A percentile compares a stretch with the other conserved stretches of the same genome.
Conservation (phyloP, 2,888 invertebrate species). For the Operophtera brumata region DNA sequence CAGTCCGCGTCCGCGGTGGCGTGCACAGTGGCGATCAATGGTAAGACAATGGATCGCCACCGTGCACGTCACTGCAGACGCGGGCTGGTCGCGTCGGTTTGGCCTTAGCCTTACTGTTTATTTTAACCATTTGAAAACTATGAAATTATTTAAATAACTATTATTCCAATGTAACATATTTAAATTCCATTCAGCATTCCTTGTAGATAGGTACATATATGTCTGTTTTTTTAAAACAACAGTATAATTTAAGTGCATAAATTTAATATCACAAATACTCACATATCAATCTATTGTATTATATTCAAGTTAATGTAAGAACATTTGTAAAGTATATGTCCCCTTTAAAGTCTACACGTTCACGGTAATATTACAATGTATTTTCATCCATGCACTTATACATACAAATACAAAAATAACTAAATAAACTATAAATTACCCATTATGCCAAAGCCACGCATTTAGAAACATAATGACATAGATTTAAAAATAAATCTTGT, state of each 20-base stretch:
- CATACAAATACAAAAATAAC: neutral
- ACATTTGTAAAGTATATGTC: constrained; percentile 7
- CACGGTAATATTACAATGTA: constrained; percentile 1
- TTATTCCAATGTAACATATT: constrained; percentile 13
- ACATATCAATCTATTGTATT: constrained; percentile 45
- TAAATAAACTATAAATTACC: constrained; percentile 33
- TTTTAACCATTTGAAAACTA: neutral
- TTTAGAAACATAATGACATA: constrained; percentile 1
- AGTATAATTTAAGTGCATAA: constrained; percentile 10
- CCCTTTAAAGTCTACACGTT: neutral
- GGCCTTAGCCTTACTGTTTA: too few relatives aligned
- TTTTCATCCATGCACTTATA: neutral
- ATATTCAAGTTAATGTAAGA: constrained; percentile 7
- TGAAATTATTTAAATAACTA: constrained; percentile 14
- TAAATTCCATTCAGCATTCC: constrained; percentile 33
- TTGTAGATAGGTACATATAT: constrained; percentile 13
- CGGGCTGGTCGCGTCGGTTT: too few relatives aligned
- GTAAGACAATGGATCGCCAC: too few relatives aligned
- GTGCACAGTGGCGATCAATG: too few relatives aligned
- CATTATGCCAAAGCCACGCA: constrained; percentile 48
- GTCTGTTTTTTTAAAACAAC: constrained; percentile 8
- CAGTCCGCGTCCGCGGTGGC: too few relatives aligned
- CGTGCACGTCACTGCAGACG: too few relatives aligned
- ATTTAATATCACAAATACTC: constrained; percentile 45
- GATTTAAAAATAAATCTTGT: constrained; percentile 1